Base-by-base conservation (phyloP, 1,140 invertebrate genomes). In the Drosophila arawakana region DNA sequence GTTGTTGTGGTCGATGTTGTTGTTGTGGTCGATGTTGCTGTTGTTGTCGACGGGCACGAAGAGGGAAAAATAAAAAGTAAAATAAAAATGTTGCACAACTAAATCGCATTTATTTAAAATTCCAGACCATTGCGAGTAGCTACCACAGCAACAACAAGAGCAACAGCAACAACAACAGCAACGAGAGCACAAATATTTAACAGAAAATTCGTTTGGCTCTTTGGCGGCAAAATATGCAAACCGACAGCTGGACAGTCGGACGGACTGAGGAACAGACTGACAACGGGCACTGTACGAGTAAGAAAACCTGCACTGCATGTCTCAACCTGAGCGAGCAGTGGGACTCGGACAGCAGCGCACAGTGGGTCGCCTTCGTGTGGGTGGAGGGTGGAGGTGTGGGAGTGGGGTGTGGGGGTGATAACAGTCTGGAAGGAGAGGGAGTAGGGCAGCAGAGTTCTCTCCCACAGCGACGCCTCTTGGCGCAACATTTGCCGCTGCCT, bases 51-150 rank as follows among this genome's bases (percentile, higher is more conserved):
- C 50, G 47, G 30, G 44, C 73, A 71, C 61, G 46, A 69, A 58
- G 37, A 59, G 52, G 11, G 25, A 30, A 30, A 30, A 18, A 71
- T 15, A 15, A 68, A 80, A 76, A 61, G 65, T 65, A 78, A 61
- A 68, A 60, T 66, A 49, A 75, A 88, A 78, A 69, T 67, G 69
- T 88, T 88, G 80, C 84, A 83, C 83, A 88, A 88, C 83, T 82
- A 78, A 88, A 74, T 88, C 73, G 83, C 69, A 88, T 88, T 88
- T 86, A 80, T 86, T 86, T 86, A 71, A 85, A 86, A 86, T 86
- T 86, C 82, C 82, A 80, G 76, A 82, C 83, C 83, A 86, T 79
- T 81, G 68, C 82, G 71, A 69, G 67, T 60, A 54, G 43, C 62
- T 37, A 37, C 63, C 25, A 49, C 52, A 71, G 34, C 60, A 61